Base-by-base conservation (phyloP, 2,888 invertebrate genomes). In the Himalopsyche anomala region DNA sequence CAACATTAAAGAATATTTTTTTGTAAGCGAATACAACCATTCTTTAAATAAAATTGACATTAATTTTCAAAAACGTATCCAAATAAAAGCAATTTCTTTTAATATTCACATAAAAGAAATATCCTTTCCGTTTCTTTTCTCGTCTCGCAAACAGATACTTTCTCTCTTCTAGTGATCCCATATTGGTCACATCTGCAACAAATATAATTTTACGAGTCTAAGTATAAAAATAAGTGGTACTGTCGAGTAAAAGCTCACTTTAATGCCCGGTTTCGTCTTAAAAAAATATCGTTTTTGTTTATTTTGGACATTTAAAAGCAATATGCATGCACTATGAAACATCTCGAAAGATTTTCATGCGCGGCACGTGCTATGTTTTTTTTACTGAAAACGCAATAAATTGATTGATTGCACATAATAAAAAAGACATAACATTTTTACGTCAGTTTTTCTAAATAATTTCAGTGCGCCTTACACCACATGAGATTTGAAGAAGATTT, bases 131-230 rank as follows among this genome's bases (percentile, higher is more conserved):
- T 54, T 81, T 54, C 45, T 54, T 80, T 45, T 54, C 84, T 84
- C 55, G 40, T 51, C 55, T 55, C 36, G 38, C 42, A 83, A 80
- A 84, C 51, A 51, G 51, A 42, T 19, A 54, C 54, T 2, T 28
- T 28, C 28, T 42, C 45, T 80, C 55, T 12, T 38, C 55, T 38
- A 81, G 85, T 81, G 84, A 51, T 55, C 45, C 55, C 45, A 81
- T 84, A 84, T 81, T 82, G 85, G 82, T 85, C 85, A 85, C 85
- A 85, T 85, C 85, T 85, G 85, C 82, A 85, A 42, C 74, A 69
- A 45, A 85, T 85, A 85, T 82, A 85, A 82, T 82, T 85, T 85
- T 85, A 85, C 79, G 85, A 82, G 85, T 45, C 82, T 38, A 51
- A 51, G 74, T 74, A 82, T 85, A 85, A 85, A 85, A 85, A 38